Base-by-base conservation (phyloP, 2,113 vertebrate species). In the Dermatemys mawii region DNA sequence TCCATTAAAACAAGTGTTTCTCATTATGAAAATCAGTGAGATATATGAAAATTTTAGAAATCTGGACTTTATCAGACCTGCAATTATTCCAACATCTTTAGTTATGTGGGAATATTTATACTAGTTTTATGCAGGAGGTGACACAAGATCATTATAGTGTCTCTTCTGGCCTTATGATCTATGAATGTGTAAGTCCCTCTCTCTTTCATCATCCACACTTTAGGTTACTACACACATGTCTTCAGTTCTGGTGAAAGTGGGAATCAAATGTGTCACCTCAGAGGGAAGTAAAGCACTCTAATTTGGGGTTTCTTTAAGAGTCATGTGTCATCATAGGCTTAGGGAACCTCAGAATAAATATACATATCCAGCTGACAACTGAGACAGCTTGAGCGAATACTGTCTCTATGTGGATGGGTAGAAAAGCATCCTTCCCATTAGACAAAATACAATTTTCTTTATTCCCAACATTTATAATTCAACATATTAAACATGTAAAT, bases 1-100 rank as follows among this genome's bases (percentile, higher is more conserved):
- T 89, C 55, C 93, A 92, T 85, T 94, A 38, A 81, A 94, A 81
- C 84, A 70, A 93, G 29, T 22, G 16, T 41, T 86, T 88, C 90
- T 70, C 32, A 26, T 83, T 70, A 92, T 76, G 90, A 85, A 94
- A 93, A 93, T 16, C 85, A 73, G 32, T 67, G 51, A 86, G 70
- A 94, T 89, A 51, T 17, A 38, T 85, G 93, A 67, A 53, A 85
- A 87, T 7, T 87, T 27, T 60, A 60, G 55, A 60, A 60, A 60
- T 24, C 55, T 60, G 55, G 55, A 60, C 27, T 60, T 60, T 60
- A 14, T 60, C 55, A 60, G 6, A 60, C 26, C 27, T 60, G 55
- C 27, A 63, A 87, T n/a, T 82, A 50, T 5, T 49, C 35, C 63
- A n/a, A 32, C 17, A 49, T 44, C 89, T 84, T 75, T n/a, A 46